Conservation (phyloP, 2,888 invertebrate genomes). For the Ferrisia virgata region DNA sequence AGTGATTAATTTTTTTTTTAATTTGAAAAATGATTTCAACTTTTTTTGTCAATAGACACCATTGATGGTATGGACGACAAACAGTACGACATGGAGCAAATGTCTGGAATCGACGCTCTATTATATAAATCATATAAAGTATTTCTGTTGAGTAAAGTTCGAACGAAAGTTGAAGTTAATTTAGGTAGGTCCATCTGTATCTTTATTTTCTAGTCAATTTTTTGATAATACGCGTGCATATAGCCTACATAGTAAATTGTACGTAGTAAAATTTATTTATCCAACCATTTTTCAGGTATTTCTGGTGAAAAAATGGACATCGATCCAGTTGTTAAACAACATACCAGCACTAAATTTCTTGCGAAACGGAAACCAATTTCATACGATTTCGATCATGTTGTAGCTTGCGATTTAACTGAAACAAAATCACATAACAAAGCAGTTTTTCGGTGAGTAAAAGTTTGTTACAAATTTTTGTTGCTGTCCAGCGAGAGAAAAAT, state of each 20-base stretch:
- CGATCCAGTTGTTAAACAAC: slow-evolving; percentile 64
- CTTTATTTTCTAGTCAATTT: not conserved
- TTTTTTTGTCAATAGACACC: not conserved
- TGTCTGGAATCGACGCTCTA: slow-evolving; percentile 79
- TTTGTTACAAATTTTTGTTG: not conserved
- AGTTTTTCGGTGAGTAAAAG: slow-evolving; percentile 57
- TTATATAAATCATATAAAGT: slow-evolving; percentile 80
- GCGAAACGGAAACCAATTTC: slow-evolving; percentile 74
- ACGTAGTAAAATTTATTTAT: not conserved
- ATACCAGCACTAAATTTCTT: slow-evolving; percentile 56
- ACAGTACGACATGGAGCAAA: slow-evolving; percentile 54
- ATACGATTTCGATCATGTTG: slow-evolving; percentile 81
- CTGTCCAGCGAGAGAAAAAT: no score
- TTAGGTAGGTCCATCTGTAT: slow-evolving; percentile 57
- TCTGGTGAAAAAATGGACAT: slow-evolving; percentile 90
- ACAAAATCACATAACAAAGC: slow-evolving; percentile 68
- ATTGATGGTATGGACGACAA: slow-evolving; percentile 10
- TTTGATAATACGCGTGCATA: no score
- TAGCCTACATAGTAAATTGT: not conserved
- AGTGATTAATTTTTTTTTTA: not conserved
- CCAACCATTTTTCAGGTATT: slow-evolving; percentile 58
- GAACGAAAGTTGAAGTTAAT: slow-evolving; percentile 78
- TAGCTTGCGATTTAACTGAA: slow-evolving; percentile 80
- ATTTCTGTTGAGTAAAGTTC: slow-evolving; percentile 72
- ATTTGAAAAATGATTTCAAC: not conserved